phyloP scores from a whole-genome alignment of 1,140 invertebrate genomes.

The Oncopodura yosiiana region DNA sequence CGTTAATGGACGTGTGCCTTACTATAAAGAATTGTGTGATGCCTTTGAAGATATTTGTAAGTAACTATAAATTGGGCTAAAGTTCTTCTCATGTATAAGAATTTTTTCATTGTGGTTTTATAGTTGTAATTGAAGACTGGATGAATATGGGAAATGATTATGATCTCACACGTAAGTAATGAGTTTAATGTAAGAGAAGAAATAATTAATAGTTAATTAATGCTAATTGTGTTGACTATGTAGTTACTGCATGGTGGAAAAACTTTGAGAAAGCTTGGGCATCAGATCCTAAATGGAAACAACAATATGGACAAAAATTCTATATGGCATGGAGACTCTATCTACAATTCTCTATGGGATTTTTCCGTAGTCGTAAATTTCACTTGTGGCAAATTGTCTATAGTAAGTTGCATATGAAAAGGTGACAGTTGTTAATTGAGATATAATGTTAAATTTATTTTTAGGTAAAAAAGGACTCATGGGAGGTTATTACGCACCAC shows the following conservation, averaged over 20 bases:
- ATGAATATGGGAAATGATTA: slow-evolving; percentile 18
- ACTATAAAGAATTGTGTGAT: neutral
- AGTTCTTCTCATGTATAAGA: too few species aligned
- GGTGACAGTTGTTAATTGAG: too few species aligned
- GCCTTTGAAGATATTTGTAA: neutral
- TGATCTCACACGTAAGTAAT: slow-evolving; percentile 1
- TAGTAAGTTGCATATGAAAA: too few species aligned
- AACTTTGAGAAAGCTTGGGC: slow-evolving; percentile 10
- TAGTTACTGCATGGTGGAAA: slow-evolving; percentile 4
- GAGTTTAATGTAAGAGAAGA: too few species aligned
- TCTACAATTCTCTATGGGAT: slow-evolving; percentile 2
- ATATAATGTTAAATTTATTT: too few species aligned
- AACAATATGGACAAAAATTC: slow-evolving; percentile 2
- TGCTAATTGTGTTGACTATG: too few species aligned
- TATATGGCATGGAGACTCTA: slow-evolving; percentile 6
- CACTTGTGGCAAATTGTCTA: slow-evolving; percentile 20
- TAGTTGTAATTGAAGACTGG: slow-evolving; percentile 21
- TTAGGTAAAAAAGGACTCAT: slow-evolving; percentile 12
- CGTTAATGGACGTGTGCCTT: too few species aligned
- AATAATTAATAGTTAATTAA: too few species aligned
- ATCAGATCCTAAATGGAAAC: neutral
- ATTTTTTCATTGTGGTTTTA: too few species aligned
- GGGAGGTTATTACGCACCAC: slow-evolving; percentile 5
- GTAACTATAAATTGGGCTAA: neutral
- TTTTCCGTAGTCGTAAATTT: slow-evolving; percentile 2